Percentiles rank a stretch among this genome's conserved stretches.
phyloP scores from a whole-genome alignment of 2,113 vertebrate genomes.

The Aptenodytes forsteri region DNA sequence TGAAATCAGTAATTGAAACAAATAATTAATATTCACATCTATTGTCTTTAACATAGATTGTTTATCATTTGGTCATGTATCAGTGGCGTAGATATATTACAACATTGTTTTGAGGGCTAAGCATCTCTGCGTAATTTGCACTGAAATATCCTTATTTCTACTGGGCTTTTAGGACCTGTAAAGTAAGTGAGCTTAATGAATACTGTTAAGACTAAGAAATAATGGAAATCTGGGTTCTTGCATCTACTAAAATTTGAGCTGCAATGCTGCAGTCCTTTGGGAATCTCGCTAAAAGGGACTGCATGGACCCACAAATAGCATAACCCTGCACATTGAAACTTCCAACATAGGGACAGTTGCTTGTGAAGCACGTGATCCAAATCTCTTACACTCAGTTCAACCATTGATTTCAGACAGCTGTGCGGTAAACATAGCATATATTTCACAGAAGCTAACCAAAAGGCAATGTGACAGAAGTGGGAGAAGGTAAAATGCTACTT shows the following conservation, averaged over 20 bases:
- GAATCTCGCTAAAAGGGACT: neutral
- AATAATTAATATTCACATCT: conserved; percentile 24
- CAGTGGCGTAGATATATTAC: neutral
- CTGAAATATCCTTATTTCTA: neutral
- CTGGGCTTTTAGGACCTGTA: neutral
- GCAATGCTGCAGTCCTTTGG: neutral
- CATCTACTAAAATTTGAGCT: neutral
- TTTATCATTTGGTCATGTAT: conserved; percentile 11
- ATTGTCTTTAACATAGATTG: neutral
- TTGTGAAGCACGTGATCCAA: neutral
- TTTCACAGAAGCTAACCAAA: neutral
- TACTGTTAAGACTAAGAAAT: neutral
- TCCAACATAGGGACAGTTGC: neutral
- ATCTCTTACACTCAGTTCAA: neutral
- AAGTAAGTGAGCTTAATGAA: neutral
- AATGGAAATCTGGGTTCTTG: neutral
- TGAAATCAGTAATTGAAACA: conserved; percentile 3
- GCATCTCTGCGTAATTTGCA: neutral
- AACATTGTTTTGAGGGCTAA: neutral
- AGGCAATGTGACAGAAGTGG: neutral
- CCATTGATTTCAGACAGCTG: neutral
- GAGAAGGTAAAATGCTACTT: neutral
- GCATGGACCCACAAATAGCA: neutral
- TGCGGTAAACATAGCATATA: neutral
- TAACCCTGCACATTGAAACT: neutral